Evolutionary conservation across 2,888 invertebrate species (phyloP), one percentile per base, ranked within the genome.

Genomic region (Pyrocoelia pectoralis): DNA sequence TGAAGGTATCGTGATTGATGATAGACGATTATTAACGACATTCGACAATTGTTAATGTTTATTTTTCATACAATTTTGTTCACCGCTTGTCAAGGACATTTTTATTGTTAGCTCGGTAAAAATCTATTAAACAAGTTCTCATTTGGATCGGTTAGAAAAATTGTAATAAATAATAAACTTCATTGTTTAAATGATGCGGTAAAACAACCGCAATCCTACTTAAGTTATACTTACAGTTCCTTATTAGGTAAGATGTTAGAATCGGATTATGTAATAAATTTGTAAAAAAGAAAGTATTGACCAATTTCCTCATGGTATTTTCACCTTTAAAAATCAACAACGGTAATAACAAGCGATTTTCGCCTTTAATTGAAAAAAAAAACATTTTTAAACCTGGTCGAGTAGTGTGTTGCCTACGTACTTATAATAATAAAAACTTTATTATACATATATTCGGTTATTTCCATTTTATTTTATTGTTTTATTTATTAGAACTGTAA

Each of bases 1-100:
- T 33, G 33, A 33, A 33, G 33, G 33, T 33, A 33, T 33, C 9
- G 33, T 51, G 51, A 51, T 51, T 51, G 28, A 51, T 24, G 51
- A 13, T 5, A 24, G 13, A 51, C 29, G 8, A 51, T 51, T 51
- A 51, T 51, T 51, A 24, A 1, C 24, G 51, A 51, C 51, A 51
- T 19, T 51, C 51, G 19, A 18, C 14, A n/a, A 18, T 19, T 49
- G 24, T 51, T 51, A 51, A 18, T 43, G 17, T 14, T 43, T 40
- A 40, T 40, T 40, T 40, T 40, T 43, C n/a, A 14, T 12, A 17
- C 43, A 43, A 8, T 43, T 43, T 17, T 15, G 10, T 43, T 24
- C 24, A 6, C 4, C 24, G 24, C 6, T 24, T 24, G 24, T 6
- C 46, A 46, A 46, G 46, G 46, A 46, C 46, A 46, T 17, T 2